Evolutionary conservation across 2,113 vertebrate species (phyloP).

Genomic region (Dipodomys merriami): DNA sequence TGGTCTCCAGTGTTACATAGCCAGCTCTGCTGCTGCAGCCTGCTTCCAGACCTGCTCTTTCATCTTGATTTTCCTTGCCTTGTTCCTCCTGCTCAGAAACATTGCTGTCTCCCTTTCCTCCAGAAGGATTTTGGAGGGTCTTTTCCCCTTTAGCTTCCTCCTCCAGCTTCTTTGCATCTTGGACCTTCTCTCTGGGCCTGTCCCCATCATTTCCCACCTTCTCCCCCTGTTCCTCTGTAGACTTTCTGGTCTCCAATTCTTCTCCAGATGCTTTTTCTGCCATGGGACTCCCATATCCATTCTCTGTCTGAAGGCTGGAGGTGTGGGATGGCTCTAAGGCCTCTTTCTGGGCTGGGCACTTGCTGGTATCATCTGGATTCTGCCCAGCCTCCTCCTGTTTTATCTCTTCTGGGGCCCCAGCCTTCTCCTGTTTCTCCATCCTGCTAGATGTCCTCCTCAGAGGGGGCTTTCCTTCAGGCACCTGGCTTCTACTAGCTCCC

Average conservation of each 20-base stretch:
- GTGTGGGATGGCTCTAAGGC: background rate
- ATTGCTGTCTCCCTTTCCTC: background rate
- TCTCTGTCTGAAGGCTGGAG: background rate
- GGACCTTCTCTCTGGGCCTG: background rate
- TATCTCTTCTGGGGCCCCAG: slow-evolving; percentile 17
- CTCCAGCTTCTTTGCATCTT: background rate
- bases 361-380: background rate
- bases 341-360: background rate
- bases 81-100: slow-evolving; percentile 21
- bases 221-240: background rate
- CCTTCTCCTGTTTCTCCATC: slow-evolving; percentile 70
- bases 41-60: background rate
- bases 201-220: background rate
- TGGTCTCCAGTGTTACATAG: background rate
- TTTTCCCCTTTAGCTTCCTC: background rate
- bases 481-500: slow-evolving; percentile 15
- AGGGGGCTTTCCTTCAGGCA: slow-evolving; percentile 37
- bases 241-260: background rate
- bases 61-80: slow-evolving; percentile 50
- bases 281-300: background rate
- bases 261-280: background rate
- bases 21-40: background rate
- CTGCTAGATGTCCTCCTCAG: slow-evolving; percentile 65
- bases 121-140: background rate
- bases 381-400: background rate